Conservation (phyloP, 2,888 invertebrate species). For the Subacronicta megacephala region DNA sequence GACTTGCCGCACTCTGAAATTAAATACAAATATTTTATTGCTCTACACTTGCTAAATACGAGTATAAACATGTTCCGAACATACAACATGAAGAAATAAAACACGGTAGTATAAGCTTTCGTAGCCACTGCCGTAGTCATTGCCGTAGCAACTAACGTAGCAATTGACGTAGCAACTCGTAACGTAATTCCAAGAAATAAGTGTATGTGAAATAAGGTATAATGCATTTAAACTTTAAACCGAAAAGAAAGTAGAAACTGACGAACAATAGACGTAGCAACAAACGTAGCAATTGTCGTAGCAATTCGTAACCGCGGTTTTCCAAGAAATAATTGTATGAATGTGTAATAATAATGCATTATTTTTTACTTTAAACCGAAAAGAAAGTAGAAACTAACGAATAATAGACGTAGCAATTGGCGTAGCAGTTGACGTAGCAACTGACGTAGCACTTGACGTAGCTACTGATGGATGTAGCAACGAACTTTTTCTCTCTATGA, state of each 20-base stretch:
- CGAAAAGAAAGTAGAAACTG: background rate
- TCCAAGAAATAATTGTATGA: too few species aligned
- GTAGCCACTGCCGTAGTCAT: slow-evolving; percentile 2
- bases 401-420: background rate
- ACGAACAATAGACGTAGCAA: background rate
- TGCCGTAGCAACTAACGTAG: background rate
- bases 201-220: too few species aligned
- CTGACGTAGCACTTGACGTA: background rate
- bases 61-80: too few species aligned
- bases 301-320: too few species aligned
- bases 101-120: too few species aligned
- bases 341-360: too few species aligned
- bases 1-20: slow-evolving; percentile 91
- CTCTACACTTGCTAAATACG: too few species aligned
- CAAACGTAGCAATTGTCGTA: background rate
- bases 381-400: background rate
- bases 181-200: too few species aligned
- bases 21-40: slow-evolving; percentile 6
- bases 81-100: too few species aligned
- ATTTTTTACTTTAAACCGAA: too few species aligned
- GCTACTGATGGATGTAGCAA: background rate
- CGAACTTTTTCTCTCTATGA: too few species aligned
- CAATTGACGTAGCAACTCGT: background rate
- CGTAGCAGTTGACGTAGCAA: background rate
- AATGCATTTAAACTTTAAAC: too few species aligned